These are phyloP conservation scores for Holocentrus rufus DNA, from an alignment of 2,797 vertebrate genomes.

Conservation along the genomic window DNA sequence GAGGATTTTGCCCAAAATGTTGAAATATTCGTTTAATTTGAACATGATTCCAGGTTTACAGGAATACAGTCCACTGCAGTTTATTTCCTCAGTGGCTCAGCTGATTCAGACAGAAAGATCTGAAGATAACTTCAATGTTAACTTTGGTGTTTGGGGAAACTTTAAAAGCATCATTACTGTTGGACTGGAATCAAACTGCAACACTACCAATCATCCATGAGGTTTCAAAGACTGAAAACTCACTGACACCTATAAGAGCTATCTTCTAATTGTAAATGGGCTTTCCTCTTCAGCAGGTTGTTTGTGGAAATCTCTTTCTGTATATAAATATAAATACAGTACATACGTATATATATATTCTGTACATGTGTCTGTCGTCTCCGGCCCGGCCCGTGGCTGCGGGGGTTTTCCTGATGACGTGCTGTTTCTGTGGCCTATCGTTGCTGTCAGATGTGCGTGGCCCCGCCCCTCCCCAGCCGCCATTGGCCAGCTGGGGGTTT, in stretches of 20 bases:
- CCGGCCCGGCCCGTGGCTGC: conserved; percentile 39
- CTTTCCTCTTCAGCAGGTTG: conserved; percentile 65
- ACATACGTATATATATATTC: conserved; percentile 52
- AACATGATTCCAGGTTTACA: too few species aligned
- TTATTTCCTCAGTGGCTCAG: conserved; percentile 44
- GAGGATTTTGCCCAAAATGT: too few species aligned
- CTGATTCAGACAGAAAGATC: conserved; percentile 16
- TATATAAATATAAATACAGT: conserved; percentile 49
- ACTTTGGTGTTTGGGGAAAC: too few species aligned
- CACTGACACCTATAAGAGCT: conserved; percentile 32
- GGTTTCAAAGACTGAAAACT: conserved; percentile 8
- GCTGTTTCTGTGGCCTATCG: conserved; percentile 54
- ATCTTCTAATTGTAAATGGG: conserved; percentile 51
- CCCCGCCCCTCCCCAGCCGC: conserved; percentile 74
- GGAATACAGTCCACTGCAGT: too few species aligned
- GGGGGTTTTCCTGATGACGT: conserved; percentile 30
- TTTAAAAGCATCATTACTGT: neutral
- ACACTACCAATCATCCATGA: neutral
- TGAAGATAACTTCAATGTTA: neutral
- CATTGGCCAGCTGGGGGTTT: conserved; percentile 75
- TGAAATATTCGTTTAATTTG: too few species aligned
- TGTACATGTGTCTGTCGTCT: conserved; percentile 47
- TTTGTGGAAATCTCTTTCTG: conserved; percentile 60
- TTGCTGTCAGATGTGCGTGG: conserved; percentile 66
- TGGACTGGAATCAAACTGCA: conserved; percentile 47